phyloP scores from a whole-genome alignment of 2,797 vertebrate species.

The Jordanella pulchra region DNA sequence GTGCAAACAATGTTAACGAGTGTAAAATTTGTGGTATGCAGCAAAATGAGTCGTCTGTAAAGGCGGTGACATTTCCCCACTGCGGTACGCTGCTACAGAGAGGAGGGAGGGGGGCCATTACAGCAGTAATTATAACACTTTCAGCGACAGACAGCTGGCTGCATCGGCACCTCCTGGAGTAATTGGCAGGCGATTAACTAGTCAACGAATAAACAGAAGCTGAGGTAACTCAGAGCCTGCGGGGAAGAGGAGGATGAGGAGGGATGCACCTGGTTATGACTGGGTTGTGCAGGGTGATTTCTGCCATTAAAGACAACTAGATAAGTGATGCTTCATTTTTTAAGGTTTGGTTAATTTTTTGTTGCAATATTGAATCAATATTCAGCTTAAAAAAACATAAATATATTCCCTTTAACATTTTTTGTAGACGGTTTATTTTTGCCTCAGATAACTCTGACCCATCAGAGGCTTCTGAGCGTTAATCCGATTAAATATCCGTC shows the following conservation, averaged over 20 bases:
- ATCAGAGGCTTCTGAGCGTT: conserved; percentile 42
- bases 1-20: neutral
- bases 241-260: conserved; percentile 31
- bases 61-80: conserved; percentile 67
- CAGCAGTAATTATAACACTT: conserved; percentile 78
- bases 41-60: conserved; percentile 35
- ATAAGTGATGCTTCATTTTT: conserved; percentile 19
- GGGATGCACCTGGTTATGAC: conserved; percentile 50
- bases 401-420: neutral
- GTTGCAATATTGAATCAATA: neutral
- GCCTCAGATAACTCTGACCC: conserved; percentile 44
- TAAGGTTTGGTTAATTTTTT: conserved; percentile 31
- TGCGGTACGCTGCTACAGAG: conserved; percentile 36
- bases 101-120: conserved; percentile 73
- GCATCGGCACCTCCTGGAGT: conserved; percentile 74
- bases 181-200: conserved; percentile 85
- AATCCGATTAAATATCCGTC: conserved; percentile 71
- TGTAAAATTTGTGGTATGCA: conserved; percentile 33
- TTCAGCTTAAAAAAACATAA: neutral
- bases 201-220: conserved; percentile 75
- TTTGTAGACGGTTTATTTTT: neutral
- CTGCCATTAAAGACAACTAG: conserved; percentile 6
- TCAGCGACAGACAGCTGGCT: conserved; percentile 70
- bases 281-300: conserved; percentile 13
- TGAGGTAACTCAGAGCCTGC: conserved; percentile 62